Base-by-base conservation (phyloP, 2,797 vertebrate genomes). In the Trematomus bernacchii region DNA sequence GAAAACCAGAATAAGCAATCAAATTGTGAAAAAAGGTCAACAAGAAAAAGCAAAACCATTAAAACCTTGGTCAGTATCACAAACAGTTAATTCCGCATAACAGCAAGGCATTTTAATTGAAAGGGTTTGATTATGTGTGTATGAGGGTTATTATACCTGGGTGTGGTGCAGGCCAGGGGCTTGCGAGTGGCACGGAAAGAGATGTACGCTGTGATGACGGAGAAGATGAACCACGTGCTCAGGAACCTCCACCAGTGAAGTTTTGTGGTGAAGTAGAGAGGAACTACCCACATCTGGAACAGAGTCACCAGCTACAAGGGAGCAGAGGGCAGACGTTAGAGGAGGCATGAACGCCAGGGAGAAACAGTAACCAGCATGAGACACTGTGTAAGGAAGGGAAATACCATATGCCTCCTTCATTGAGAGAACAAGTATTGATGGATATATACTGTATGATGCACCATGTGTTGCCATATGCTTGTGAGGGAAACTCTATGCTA, bases 201-300 rank as follows among this genome's bases (percentile, higher is more conserved):
- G 72, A 99, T 93, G 54, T 97, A 98, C 3, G 97, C 98, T 15
- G 98, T 99, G 93, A 99, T 93, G 4, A 97, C 91, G 3, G 98
- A 99, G 91, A 99, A 99, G 85, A 99, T 92, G 83, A 96, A 93
- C 98, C 98, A 99, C 33, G 97, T 96, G 33, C 94, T 92, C 77
- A 99, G 95, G 93, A 99, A 99, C 85, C 98, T 93, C 98, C 98
- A 99, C 98, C 98, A 99, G 84, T 97, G 95, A 70, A 99, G 96
- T 93, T 99, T 99, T 77, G 97, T 96, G 16, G 98, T 99, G 94
- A 99, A 99, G 93, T 99, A 99, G 68, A 99, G 96, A 42, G 98
- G 98, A 58, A 99, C 97, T 59, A 99, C 96, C 98, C 98, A 99
- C 98, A 99, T 99, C 96, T 99, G 98, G 94, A 99, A 99, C 77